A percentile compares a stretch with the other conserved stretches of the same genome.
Evolutionary conservation across 1,140 invertebrate species (phyloP).

Genomic region (Babylonia areolata): DNA sequence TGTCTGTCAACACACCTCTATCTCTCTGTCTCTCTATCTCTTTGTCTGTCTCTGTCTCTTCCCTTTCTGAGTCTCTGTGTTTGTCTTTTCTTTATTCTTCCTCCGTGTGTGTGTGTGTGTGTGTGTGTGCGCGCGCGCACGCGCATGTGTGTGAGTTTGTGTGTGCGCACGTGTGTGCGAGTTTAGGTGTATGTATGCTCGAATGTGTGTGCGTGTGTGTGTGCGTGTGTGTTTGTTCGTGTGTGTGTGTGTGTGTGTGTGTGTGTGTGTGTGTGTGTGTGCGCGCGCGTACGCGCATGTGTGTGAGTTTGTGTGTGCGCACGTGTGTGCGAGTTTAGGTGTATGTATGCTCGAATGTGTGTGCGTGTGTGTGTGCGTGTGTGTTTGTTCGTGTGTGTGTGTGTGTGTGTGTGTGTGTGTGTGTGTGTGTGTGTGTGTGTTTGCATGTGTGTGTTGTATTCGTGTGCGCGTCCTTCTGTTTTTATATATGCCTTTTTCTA

Average conservation of each 20-base stretch:
- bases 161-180: background rate
- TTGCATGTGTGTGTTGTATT: background rate
- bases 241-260: slow-evolving; percentile 11
- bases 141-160: background rate
- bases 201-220: background rate
- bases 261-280: slow-evolving; percentile 11
- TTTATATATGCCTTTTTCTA: background rate
- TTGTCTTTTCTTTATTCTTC: too few relatives aligned
- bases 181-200: background rate
- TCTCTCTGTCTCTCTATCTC: too few relatives aligned
- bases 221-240: background rate
- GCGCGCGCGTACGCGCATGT: background rate
- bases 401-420: background rate
- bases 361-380: background rate
- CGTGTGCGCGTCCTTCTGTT: background rate
- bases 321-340: background rate
- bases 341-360: background rate
- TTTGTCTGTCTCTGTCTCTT: too few relatives aligned
- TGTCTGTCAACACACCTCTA: too few relatives aligned
- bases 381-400: background rate
- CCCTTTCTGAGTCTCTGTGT: too few relatives aligned
- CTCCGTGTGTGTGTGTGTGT: too few relatives aligned
- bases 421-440: background rate
- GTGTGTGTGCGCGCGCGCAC: background rate
- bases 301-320: background rate